Conservation (phyloP, 2,113 vertebrate genomes). For the Zosterops lateralis region DNA sequence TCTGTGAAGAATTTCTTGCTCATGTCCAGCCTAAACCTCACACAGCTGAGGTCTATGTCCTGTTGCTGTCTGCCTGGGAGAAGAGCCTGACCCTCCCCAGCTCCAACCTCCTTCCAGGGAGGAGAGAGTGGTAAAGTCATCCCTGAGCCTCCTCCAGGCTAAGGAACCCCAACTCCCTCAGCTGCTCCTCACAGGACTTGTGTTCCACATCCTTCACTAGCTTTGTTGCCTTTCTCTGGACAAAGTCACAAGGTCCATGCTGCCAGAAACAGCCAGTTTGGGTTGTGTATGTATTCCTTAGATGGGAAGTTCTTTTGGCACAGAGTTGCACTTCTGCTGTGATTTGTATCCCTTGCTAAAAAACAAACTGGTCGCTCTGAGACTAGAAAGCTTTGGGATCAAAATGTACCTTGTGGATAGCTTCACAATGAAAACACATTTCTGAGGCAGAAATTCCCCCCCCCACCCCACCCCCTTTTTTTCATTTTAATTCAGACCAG, state of each 20-base stretch:
- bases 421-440: neutral
- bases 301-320: neutral
- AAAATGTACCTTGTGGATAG: neutral
- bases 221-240: neutral
- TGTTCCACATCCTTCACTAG: neutral
- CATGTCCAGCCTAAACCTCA: neutral
- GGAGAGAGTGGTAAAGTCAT: neutral
- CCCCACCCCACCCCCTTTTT: too few relatives aligned
- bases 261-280: neutral
- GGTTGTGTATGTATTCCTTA: neutral
- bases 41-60: too few relatives aligned
- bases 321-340: neutral
- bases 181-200: neutral
- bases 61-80: accelerated
- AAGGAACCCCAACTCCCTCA: neutral
- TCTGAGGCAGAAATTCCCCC: neutral
- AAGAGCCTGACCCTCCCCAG: neutral
- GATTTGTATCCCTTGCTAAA: neutral
- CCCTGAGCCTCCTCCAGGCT: neutral
- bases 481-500: neutral
- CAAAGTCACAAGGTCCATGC: neutral
- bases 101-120: neutral
- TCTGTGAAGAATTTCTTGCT: neutral
- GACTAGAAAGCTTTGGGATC: neutral
- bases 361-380: neutral